phyloP scores from a whole-genome alignment of 37 sponge, comb jelly and placozoan genomes.

The Cliona cf. orientalis region DNA sequence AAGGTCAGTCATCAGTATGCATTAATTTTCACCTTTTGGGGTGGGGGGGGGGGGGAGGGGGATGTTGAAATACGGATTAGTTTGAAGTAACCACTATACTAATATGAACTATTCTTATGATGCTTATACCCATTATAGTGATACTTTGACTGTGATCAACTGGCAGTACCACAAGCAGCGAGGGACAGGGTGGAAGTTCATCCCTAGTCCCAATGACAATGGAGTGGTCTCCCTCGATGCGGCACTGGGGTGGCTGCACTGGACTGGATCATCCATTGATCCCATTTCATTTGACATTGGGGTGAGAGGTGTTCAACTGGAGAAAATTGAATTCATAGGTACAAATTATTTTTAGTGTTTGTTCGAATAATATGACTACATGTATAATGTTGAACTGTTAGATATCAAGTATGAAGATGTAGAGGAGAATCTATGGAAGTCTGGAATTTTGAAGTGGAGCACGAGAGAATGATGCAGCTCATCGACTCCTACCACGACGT shows the following conservation, averaged over 20 bases:
- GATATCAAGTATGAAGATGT: constrained; percentile 42
- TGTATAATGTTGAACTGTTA: no score
- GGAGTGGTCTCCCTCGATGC: neutral
- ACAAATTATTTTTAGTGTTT: no score
- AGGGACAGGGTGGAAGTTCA: constrained; percentile 14
- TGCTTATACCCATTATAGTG: no score
- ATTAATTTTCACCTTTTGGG: no score
- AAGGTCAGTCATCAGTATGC: no score
- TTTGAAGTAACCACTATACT: no score
- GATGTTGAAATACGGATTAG: no score
- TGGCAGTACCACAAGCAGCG: constrained; percentile 15
- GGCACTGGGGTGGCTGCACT: constrained; percentile 12
- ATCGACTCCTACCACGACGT: constrained; percentile 6
- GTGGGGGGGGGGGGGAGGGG: no score
- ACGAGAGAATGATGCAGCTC: neutral
- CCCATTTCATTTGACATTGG: constrained; percentile 43
- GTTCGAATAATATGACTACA: no score
- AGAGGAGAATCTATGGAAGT: constrained; percentile 36
- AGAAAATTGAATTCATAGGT: constrained; percentile 29
- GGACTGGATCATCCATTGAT: constrained; percentile 21
- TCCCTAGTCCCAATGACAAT: neutral
- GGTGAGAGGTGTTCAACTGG: neutral
- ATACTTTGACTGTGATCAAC: neutral
- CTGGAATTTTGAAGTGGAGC: constrained; percentile 55
- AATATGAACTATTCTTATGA: no score